These are phyloP conservation scores for Prosopocoilus inquinatus DNA, from an alignment of 2,888 invertebrate species.

Conservation along the genomic window DNA sequence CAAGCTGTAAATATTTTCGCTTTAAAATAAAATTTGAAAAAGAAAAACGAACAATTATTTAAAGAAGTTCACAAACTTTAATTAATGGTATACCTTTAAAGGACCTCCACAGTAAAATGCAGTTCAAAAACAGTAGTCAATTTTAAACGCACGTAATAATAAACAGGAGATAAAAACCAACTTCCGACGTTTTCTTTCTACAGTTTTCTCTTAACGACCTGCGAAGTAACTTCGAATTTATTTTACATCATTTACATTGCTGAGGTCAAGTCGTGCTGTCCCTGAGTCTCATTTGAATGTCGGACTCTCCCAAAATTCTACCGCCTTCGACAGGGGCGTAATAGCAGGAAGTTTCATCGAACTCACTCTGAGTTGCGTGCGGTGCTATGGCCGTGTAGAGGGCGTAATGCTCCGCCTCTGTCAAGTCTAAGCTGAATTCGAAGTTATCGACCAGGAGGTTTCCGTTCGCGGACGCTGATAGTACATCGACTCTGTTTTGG, in stretches of 20 bases:
- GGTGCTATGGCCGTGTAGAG: conserved; percentile 84
- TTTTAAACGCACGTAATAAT: no score
- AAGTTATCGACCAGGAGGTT: conserved; percentile 8
- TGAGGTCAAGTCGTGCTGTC: conserved; percentile 28
- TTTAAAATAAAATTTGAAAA: conserved; percentile 8
- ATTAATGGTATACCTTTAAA: not conserved
- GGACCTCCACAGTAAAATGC: no score
- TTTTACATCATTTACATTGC: conserved; percentile 7
- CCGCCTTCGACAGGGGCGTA: conserved; percentile 81
- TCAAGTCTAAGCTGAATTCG: conserved; percentile 63
- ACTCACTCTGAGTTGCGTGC: conserved; percentile 82
- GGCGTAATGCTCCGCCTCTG: conserved; percentile 86
- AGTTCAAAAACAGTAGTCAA: no score
- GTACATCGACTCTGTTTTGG: conserved; percentile 13
- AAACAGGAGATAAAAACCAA: no score
- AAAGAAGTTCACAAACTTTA: not conserved
- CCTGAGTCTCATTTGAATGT: conserved; percentile 34
- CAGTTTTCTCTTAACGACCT: not conserved
- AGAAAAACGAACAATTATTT: not conserved
- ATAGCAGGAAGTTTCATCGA: conserved; percentile 84
- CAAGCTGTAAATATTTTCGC: conserved; percentile 4
- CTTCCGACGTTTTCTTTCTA: conserved; percentile 5
- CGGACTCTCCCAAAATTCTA: conserved; percentile 56
- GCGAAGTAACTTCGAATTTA: not conserved
- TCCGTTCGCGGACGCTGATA: not conserved